These are phyloP conservation scores for Pelodiscus sinensis DNA, from an alignment of 2,113 vertebrate species.

Conservation along the genomic window DNA sequence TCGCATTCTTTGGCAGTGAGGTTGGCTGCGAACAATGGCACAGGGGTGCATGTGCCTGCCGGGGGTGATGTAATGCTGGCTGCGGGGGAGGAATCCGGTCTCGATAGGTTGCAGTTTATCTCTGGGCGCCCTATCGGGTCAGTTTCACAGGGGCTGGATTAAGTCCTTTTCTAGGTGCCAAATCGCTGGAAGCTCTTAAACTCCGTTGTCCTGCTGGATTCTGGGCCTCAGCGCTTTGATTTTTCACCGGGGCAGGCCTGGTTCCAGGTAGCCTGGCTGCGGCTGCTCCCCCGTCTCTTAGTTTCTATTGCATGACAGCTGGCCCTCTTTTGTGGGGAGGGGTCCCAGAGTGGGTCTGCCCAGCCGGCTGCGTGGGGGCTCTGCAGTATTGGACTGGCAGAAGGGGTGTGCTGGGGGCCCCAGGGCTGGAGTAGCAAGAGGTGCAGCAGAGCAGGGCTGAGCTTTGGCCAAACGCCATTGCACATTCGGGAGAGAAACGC, in stretches of 20 bases:
- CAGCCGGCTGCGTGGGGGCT: background rate
- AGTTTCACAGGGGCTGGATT: background rate
- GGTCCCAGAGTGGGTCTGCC: background rate
- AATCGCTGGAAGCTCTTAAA: background rate
- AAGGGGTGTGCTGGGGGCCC: background rate
- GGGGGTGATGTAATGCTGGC: background rate
- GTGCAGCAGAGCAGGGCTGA: background rate
- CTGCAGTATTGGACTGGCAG: background rate
- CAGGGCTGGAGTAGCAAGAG: background rate
- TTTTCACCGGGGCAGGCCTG: rapidly evolving
- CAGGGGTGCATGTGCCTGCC: background rate
- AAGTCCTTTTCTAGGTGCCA: background rate
- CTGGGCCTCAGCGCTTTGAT: rapidly evolving
- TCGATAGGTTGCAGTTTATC: background rate
- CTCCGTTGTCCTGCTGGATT: background rate
- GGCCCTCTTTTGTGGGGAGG: background rate
- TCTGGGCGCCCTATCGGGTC: background rate
- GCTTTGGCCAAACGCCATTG: no score
- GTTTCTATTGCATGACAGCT: background rate
- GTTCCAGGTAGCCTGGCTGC: rapidly evolving
- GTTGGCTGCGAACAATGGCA: slow-evolving; percentile 37
- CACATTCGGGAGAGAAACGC: background rate
- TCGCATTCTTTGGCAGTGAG: slow-evolving; percentile 58
- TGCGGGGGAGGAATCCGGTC: background rate
- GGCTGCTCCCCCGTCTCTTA: rapidly evolving